Evolutionary conservation across 2,113 vertebrate species (phyloP).

Genomic region (Pardalotus punctatus): DNA sequence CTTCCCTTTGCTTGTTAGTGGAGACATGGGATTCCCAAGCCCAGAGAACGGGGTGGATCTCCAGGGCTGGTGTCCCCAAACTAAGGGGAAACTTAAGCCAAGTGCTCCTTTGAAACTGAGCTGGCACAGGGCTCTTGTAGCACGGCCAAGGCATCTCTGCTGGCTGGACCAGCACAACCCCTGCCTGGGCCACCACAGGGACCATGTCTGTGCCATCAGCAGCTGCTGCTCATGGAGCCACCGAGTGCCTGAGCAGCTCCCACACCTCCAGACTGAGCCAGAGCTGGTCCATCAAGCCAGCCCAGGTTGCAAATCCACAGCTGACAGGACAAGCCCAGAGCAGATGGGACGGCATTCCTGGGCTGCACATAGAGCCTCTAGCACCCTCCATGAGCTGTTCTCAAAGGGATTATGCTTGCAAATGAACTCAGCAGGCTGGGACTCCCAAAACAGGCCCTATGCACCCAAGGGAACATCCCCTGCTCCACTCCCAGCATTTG

Average conservation of each 20-base stretch:
- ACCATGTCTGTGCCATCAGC: rapidly evolving
- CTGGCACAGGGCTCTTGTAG: neutral
- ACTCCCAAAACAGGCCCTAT: neutral
- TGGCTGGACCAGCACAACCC: neutral
- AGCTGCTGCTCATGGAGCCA: neutral
- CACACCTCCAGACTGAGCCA: neutral
- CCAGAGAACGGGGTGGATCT: neutral
- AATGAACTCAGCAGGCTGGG: neutral
- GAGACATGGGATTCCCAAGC: neutral
- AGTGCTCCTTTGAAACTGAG: neutral
- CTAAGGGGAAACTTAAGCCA: neutral
- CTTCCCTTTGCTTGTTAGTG: neutral
- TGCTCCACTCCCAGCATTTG: neutral
- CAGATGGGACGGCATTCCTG: neutral
- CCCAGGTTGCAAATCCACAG: constrained; percentile 31
- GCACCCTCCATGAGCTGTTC: neutral
- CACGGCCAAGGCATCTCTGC: neutral
- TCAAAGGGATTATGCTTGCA: neutral
- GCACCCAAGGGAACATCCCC: neutral
- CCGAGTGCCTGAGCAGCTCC: neutral
- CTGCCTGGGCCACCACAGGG: neutral
- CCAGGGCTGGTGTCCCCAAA: neutral
- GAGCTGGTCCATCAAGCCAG: constrained; percentile 25
- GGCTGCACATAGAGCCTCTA: neutral
- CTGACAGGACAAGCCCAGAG: constrained; percentile 34